Percentiles rank a stretch among this genome's conserved stretches.
These are phyloP conservation scores for Anas platyrhynchos DNA, from an alignment of 2,113 vertebrate species.

Conservation along the genomic window DNA sequence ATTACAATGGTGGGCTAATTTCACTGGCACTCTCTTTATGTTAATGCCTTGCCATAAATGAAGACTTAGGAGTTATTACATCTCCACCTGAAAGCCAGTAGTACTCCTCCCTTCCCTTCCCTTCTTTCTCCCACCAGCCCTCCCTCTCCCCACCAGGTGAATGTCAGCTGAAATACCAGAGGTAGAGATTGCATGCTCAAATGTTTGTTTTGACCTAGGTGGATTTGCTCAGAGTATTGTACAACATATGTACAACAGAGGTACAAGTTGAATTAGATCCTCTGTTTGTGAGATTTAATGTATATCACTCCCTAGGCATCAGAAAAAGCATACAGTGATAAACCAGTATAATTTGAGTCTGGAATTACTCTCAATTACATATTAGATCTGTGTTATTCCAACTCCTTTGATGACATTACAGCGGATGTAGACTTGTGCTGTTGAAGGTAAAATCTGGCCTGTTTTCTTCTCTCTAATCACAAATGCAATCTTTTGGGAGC, in stretches of 20 bases:
- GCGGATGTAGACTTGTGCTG: not conserved
- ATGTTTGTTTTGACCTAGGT: not conserved
- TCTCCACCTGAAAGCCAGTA: not conserved
- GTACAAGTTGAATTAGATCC: not conserved
- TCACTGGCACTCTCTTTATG: not conserved
- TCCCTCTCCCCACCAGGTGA: not conserved
- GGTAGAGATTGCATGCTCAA: not conserved
- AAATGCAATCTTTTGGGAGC: conserved; percentile 1
- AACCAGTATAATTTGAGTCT: not conserved
- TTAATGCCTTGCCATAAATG: not conserved
- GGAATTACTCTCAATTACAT: not conserved
- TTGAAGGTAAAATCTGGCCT: not conserved
- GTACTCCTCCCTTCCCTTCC: not conserved
- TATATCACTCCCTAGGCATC: not conserved
- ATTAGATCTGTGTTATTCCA: not conserved
- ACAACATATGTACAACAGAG: too few relatives aligned
- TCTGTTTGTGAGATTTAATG: not conserved
- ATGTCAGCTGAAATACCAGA: not conserved
- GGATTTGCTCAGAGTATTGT: not conserved
- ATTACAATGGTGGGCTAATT: conserved; percentile 26
- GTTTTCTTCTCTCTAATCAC: conserved; percentile 3
- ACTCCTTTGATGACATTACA: not conserved
- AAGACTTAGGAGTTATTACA: not conserved
- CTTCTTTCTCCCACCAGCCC: not conserved
- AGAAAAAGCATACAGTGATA: not conserved